These are phyloP conservation scores for Thymelicus lineola DNA, from an alignment of 2,888 invertebrate genomes.

Conservation along the genomic window DNA sequence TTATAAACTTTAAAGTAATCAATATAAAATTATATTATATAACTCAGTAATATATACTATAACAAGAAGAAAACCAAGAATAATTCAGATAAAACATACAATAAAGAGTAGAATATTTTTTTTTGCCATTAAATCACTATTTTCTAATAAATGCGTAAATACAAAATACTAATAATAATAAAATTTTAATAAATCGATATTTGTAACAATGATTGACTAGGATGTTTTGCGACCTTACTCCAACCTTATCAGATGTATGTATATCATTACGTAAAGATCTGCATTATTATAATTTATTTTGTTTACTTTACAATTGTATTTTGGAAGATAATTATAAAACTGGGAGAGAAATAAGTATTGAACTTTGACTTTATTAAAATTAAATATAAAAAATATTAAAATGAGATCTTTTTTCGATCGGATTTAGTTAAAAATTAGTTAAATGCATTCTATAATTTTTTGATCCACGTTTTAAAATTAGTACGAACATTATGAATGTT, in stretches of 20 bases:
- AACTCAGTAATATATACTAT: not conserved
- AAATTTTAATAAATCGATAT: slow-evolving; percentile 12
- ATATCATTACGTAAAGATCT: too few species aligned
- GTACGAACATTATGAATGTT: too few species aligned
- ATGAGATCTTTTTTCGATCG: not conserved
- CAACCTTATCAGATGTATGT: not conserved
- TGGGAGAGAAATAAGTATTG: too few species aligned
- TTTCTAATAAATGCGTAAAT: slow-evolving; percentile 41
- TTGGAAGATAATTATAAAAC: too few species aligned
- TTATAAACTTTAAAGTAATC: slow-evolving; percentile 1
- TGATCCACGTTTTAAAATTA: too few species aligned
- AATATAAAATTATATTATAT: too few species aligned
- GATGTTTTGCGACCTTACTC: slow-evolving; percentile 9
- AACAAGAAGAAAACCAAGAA: not conserved
- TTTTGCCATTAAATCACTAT: slow-evolving; percentile 17
- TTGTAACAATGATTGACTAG: slow-evolving; percentile 48
- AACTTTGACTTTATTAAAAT: not conserved
- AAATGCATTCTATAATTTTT: not conserved
- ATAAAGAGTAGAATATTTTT: not conserved
- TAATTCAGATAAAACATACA: not conserved
- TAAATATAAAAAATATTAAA: not conserved
- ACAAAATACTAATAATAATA: slow-evolving; percentile 5
- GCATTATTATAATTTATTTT: too few species aligned
- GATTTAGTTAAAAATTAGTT: not conserved
- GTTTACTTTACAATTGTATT: too few species aligned